Evolutionary conservation across 1,140 invertebrate genomes (phyloP), one percentile per base, ranked within the genome.

Genomic region (Papilio machaon): DNA sequence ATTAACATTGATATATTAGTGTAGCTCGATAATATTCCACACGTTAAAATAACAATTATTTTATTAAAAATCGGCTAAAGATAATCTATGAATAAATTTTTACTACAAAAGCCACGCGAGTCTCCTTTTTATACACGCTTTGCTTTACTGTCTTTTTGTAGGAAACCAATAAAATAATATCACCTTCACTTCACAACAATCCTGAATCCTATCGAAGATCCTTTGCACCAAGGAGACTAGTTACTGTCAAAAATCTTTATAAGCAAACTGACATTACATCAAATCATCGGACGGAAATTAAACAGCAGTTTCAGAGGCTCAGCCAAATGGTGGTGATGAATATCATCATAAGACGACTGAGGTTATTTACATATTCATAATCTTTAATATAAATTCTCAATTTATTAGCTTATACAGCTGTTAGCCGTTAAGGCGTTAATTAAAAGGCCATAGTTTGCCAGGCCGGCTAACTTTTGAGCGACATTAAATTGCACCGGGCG

Each of bases 401-500:
- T 70, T 70, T 70, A 70, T 30, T 70, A 35, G 64, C 30, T 70
- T 80, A 80, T 54, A 78, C 58, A 75, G 64, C 77, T 77, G 76
- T 80, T 78, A 80, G 73, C 64, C 60, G 73, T 73, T 74, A 67
- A 82, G 79, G 81, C 81, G 83, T 87, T 88, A 84, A 86, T 87
- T 84, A 87, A 88, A 84, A 80, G 81, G 75, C 77, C 76, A 80
- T 84, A 82, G 79, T 83, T 58, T 82, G 49, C 58, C 73, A 60
- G 60, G 76, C 82, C 73, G 82, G 82, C 82, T 81, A 87, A 88
- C 67, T 85, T 90, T 91, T 89, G 85, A 91, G 85, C 85, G 85
- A 82, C 87, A 88, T 83, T 93, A 91, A 91, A 93, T 91, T 86
- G 90, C 91, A 91, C 85, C 85, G 81, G 88, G 82, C 80, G 90